Conservation (phyloP, 1,140 invertebrate species). For the Drosophila bifasciata region DNA sequence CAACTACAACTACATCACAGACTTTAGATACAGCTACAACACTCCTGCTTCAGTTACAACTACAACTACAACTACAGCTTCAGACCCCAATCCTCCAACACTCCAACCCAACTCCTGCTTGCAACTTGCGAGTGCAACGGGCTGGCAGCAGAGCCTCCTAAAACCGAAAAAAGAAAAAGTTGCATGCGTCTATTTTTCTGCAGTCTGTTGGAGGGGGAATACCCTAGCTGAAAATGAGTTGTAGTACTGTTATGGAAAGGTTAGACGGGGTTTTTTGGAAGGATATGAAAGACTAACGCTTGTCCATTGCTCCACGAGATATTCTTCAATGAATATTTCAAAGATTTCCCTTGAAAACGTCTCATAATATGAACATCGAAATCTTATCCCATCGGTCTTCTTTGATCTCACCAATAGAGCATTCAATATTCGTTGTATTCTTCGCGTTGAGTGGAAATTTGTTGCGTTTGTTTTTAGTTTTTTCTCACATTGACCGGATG, state of each 20-base stretch:
- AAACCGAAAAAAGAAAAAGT: conserved; percentile 73
- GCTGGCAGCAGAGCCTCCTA: conserved; percentile 1
- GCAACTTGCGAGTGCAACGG: not conserved
- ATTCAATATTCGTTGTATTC: conserved; percentile 8
- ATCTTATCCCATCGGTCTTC: too few species aligned
- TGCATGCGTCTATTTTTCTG: conserved; percentile 49
- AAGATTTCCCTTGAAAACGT: not conserved
- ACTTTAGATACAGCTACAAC: too few species aligned
- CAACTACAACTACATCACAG: not conserved
- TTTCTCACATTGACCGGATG: conserved; percentile 82
- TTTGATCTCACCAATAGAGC: not conserved
- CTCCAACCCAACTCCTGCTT: conserved; percentile 6
- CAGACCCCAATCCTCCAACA: not conserved
- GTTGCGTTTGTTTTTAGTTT: conserved; percentile 61
- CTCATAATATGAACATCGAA: too few species aligned
- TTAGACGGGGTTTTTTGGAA: not conserved
- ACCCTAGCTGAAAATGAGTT: not conserved
- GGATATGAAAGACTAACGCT: too few species aligned
- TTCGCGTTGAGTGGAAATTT: not conserved
- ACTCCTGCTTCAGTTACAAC: not conserved
- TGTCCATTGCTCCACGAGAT: too few species aligned
- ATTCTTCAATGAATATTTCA: not conserved
- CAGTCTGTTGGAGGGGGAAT: conserved; percentile 13
- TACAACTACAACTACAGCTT: not conserved
- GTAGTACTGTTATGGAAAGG: not conserved